These are phyloP conservation scores for Percopsis omiscomaycus DNA, from an alignment of 2,797 vertebrate species.

Conservation along the genomic window DNA sequence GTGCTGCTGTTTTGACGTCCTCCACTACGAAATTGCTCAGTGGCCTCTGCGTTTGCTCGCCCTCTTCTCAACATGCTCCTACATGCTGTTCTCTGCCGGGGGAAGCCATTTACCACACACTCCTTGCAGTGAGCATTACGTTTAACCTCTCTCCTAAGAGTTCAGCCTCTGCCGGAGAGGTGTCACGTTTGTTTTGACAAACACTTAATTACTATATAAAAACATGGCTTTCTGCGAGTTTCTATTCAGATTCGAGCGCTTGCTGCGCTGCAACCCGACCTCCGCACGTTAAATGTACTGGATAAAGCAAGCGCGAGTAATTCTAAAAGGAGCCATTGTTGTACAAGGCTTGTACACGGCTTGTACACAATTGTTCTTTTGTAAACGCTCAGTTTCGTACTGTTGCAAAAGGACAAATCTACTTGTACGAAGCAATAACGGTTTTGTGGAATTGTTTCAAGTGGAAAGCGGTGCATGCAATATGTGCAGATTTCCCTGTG, in stretches of 20 bases:
- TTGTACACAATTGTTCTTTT: too few species aligned
- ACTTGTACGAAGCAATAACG: too few species aligned
- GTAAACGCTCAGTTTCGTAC: too few species aligned
- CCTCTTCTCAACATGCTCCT: background rate
- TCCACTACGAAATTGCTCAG: constrained; percentile 1
- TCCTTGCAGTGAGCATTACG: background rate
- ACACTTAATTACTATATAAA: constrained; percentile 26
- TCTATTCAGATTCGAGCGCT: constrained; percentile 4
- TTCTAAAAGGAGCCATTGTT: too few species aligned
- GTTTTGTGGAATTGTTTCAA: background rate
- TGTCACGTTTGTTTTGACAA: constrained; percentile 25
- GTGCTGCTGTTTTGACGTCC: constrained; percentile 1
- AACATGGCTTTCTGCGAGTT: background rate
- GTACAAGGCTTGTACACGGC: too few species aligned
- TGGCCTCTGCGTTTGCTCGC: background rate
- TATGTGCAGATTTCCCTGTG: constrained; percentile 9
- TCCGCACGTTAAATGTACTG: constrained; percentile 1
- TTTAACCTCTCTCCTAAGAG: constrained; percentile 8
- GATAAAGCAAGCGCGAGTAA: too few species aligned
- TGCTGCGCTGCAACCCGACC: background rate
- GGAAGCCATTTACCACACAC: background rate
- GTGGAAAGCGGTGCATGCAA: constrained; percentile 1
- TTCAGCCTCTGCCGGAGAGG: constrained; percentile 5
- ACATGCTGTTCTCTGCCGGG: background rate
- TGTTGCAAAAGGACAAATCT: too few species aligned